Percentiles rank a stretch among this genome's conserved stretches.
Conservation (phyloP, 2,888 invertebrate species). For the Anodontia alba region DNA sequence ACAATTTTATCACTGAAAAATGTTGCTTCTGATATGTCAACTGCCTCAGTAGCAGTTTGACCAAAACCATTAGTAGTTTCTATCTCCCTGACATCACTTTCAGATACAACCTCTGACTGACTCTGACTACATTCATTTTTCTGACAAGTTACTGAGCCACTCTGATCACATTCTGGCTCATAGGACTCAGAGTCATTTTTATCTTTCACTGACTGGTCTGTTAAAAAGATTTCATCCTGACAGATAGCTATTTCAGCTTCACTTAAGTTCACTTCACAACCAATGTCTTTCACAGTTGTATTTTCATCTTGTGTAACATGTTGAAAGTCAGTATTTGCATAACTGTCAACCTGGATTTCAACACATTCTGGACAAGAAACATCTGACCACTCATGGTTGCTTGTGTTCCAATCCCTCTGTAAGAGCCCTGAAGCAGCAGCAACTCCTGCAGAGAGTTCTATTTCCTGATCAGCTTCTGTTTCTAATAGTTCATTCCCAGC, state of each 20-base stretch:
- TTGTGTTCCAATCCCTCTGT: background rate
- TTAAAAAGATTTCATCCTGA: constrained; percentile 30
- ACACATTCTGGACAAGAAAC: constrained; percentile 10
- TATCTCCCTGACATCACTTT: background rate
- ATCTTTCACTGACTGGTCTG: background rate
- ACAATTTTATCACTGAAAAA: background rate
- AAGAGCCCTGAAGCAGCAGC: background rate
- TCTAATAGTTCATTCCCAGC: constrained; percentile 45
- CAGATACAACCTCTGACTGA: background rate
- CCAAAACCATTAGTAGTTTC: background rate
- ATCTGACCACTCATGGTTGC: background rate
- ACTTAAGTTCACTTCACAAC: background rate
- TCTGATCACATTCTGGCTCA: constrained; percentile 75
- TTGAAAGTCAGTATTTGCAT: background rate
- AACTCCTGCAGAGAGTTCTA: constrained; percentile 21
- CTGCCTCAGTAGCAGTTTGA: background rate
- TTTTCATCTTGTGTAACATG: background rate
- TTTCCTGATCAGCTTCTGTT: constrained; percentile 52
- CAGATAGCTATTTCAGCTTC: constrained; percentile 40
- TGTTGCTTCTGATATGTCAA: background rate
- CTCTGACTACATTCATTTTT: constrained; percentile 32
- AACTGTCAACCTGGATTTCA: background rate
- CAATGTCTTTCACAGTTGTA: background rate
- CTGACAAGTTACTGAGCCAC: constrained; percentile 7
- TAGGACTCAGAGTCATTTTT: constrained; percentile 51